phyloP scores from a whole-genome alignment of 2,888 invertebrate species.

The Trachelus tabidus region DNA sequence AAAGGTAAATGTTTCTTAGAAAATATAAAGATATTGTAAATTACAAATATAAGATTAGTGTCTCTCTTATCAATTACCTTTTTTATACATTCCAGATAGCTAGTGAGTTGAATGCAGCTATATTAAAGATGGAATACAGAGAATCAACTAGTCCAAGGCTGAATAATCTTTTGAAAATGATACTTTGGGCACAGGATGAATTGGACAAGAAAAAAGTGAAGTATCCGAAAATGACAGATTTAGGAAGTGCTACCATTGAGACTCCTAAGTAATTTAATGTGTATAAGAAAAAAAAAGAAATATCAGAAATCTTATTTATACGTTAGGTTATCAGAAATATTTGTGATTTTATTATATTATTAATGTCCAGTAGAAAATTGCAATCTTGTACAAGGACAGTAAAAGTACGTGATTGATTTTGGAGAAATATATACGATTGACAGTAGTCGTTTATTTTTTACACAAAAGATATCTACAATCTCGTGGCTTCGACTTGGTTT shows the following conservation, averaged over 20 bases:
- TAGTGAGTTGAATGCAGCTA: slow-evolving; percentile 97
- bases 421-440: slow-evolving; percentile 33
- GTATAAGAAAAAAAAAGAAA: slow-evolving; percentile 12
- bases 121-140: slow-evolving; percentile 91
- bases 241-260: slow-evolving; percentile 86
- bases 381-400: background rate
- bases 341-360: slow-evolving; percentile 18
- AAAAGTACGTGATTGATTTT: slow-evolving; percentile 3
- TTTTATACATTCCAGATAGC: slow-evolving; percentile 76
- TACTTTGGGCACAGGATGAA: slow-evolving; percentile 96
- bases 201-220: slow-evolving; percentile 94
- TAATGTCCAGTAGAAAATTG: background rate
- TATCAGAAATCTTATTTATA: slow-evolving; percentile 23
- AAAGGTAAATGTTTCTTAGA: slow-evolving; percentile 71
- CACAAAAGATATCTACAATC: slow-evolving; percentile 14
- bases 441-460: slow-evolving; percentile 34
- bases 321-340: slow-evolving; percentile 12
- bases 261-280: slow-evolving; percentile 71
- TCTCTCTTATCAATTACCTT: background rate
- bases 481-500: background rate
- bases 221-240: slow-evolving; percentile 95
- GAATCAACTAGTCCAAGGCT: slow-evolving; percentile 92
- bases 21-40: background rate
- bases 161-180: slow-evolving; percentile 89
- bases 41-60: background rate